A percentile compares a stretch with the other conserved stretches of the same genome.
Conservation (phyloP, 2,113 vertebrate genomes). For the Crotophaga sulcirostris region DNA sequence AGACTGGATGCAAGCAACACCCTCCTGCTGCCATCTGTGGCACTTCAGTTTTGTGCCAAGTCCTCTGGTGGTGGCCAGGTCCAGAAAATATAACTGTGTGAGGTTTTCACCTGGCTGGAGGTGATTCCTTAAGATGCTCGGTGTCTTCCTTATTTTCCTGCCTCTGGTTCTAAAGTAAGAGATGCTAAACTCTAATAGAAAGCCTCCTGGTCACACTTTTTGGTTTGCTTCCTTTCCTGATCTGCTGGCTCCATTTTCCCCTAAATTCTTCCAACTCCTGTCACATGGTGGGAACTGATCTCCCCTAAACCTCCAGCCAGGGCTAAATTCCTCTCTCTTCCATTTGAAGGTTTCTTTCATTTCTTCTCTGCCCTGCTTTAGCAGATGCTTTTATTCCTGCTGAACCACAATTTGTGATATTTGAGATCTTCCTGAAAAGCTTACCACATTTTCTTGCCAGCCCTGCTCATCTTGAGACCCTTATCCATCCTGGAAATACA, state of each 20-base stretch:
- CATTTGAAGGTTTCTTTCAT: not conserved
- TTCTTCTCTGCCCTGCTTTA: not conserved
- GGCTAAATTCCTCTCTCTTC: not conserved
- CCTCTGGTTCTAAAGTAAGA: not conserved
- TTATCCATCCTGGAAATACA: not conserved
- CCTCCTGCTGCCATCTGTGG: not conserved
- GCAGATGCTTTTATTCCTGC: not conserved
- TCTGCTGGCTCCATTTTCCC: not conserved
- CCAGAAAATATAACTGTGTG: not conserved
- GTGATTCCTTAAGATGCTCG: fast-evolving
- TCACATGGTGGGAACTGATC: not conserved
- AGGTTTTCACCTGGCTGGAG: not conserved
- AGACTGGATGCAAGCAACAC: not conserved
- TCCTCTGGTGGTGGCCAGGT: fast-evolving
- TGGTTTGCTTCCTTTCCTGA: not conserved
- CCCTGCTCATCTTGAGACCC: not conserved
- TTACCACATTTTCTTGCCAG: not conserved
- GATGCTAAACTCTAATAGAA: not conserved
- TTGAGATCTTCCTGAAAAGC: not conserved
- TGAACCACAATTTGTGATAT: not conserved
- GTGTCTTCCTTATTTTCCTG: not conserved
- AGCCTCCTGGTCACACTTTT: not conserved
- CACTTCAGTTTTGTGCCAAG: not conserved
- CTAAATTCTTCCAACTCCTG: not conserved
- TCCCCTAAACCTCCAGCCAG: not conserved